Base-by-base conservation (phyloP, 2,888 invertebrate genomes). In the Tetropium fuscum region DNA sequence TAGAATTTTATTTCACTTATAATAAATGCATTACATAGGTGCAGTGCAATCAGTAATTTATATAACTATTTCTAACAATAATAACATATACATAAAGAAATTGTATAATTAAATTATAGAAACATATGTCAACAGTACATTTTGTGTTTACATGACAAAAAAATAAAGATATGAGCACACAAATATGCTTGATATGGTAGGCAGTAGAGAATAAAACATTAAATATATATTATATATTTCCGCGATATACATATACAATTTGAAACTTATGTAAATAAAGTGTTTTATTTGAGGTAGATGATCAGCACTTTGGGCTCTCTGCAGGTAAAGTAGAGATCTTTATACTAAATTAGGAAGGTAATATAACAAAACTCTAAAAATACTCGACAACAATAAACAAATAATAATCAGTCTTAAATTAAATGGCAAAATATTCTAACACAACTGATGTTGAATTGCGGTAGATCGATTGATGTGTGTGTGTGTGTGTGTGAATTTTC, bases 341-440 rank as follows among this genome's bases (percentile, higher is more conserved):
- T 53, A 55, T 54, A 36, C 41, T 58, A 41, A 47, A 47, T 47
- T 45, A 47, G 40, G 47, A 25, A 45, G 36, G 47, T 64, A n/a
- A n/a, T n/a, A 72, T 70, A 73, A 72, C 72, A 74, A 74, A 70
- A 68, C 62, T 67, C 70, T 72, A 59, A 66, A 68, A 68, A 73
- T 68, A 71, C 66, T 69, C 57, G 64, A 73, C 70, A 75, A 74
- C 72, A 74, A 76, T 71, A 71, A 74, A 71, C 72, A 78, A 79
- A 72, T 71, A 70, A 76, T 77, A 77, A 77, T 81, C 81, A 81
- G 81, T 81, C 81, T 81, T 78, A 80, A 80, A 80, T 74, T 74
- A 80, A 80, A 81, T 81, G 81, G 81, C 80, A 78, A 76, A 72
- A 67, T 64, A 68, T 60, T 66, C 69, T 63, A 71, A 73, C 68